A percentile compares a stretch with the other conserved stretches of the same genome.
Evolutionary conservation across 2,888 invertebrate species (phyloP).

Genomic region (Euproctis similis): DNA sequence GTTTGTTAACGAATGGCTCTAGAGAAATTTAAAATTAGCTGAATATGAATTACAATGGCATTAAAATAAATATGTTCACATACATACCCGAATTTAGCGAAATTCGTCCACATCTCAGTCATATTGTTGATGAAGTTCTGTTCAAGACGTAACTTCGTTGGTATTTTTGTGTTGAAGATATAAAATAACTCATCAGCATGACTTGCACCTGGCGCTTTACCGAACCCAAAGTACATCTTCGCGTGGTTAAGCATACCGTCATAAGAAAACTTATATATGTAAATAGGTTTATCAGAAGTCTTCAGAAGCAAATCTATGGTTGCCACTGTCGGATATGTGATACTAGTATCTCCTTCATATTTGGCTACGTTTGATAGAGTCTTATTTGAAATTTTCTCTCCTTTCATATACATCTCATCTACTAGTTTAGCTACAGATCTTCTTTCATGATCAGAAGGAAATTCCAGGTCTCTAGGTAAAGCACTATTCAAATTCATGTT

Average conservation of each 20-base stretch:
- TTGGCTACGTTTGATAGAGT: conserved; percentile 43
- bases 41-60: too few species aligned
- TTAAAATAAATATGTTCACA: neutral
- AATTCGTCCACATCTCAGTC: conserved; percentile 58
- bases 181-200: conserved; percentile 68
- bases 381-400: conserved; percentile 48
- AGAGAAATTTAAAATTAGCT: too few species aligned
- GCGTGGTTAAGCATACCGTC: conserved; percentile 56
- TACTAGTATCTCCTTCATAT: conserved; percentile 53
- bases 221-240: conserved; percentile 40
- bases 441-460: conserved; percentile 37
- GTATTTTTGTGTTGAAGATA: conserved; percentile 44
- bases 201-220: conserved; percentile 47
- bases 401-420: conserved; percentile 53
- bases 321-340: conserved; percentile 45
- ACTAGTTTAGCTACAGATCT: conserved; percentile 33
- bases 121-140: conserved; percentile 39
- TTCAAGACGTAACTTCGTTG: conserved; percentile 31
- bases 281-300: conserved; percentile 36
- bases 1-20: too few species aligned
- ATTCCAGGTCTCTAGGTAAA: conserved; percentile 49
- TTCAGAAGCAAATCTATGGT: conserved; percentile 41
- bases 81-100: conserved; percentile 56
- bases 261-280: conserved; percentile 47
- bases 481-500: conserved; percentile 43